Percentiles rank a stretch among this genome's conserved stretches.
phyloP scores from a whole-genome alignment of 2,797 vertebrate species.

The Falco novaeseelandiae region DNA sequence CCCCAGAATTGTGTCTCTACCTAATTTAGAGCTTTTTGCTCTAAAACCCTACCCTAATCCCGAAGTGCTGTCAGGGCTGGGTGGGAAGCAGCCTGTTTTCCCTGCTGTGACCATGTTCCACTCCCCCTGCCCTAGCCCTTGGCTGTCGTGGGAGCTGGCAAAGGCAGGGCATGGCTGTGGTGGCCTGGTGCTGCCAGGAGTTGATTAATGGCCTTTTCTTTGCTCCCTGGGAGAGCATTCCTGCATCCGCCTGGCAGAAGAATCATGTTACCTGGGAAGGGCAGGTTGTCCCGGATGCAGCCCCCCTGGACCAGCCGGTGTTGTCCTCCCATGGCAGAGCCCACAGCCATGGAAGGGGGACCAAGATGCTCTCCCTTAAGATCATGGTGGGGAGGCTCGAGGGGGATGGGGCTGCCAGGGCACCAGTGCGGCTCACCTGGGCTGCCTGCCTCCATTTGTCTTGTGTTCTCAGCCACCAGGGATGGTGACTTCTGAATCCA shows the following conservation, averaged over 20 bases:
- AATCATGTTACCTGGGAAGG: not conserved
- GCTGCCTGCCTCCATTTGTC: not conserved
- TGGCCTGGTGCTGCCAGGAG: not conserved
- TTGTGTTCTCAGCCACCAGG: not conserved
- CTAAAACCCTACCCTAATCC: not conserved
- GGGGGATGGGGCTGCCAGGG: fast-evolving
- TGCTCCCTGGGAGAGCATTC: fast-evolving
- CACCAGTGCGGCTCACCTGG: fast-evolving
- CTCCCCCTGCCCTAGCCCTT: too few species aligned
- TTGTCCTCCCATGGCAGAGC: not conserved
- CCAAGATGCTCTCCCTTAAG: fast-evolving
- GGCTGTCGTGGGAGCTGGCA: not conserved
- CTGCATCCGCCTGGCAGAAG: not conserved
- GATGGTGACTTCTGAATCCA: fast-evolving
- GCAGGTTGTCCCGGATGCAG: not conserved
- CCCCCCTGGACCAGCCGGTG: fast-evolving
- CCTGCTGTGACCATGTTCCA: not conserved
- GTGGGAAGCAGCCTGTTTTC: not conserved
- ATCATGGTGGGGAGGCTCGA: fast-evolving
- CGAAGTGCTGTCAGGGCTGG: not conserved
- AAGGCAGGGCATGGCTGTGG: fast-evolving
- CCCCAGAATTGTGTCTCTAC: fast-evolving
- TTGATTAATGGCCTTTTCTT: not conserved
- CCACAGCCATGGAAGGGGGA: fast-evolving
- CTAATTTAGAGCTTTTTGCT: not conserved